Conservation (phyloP, 2,797 vertebrate species). For the Chelidonichthys spinosus region DNA sequence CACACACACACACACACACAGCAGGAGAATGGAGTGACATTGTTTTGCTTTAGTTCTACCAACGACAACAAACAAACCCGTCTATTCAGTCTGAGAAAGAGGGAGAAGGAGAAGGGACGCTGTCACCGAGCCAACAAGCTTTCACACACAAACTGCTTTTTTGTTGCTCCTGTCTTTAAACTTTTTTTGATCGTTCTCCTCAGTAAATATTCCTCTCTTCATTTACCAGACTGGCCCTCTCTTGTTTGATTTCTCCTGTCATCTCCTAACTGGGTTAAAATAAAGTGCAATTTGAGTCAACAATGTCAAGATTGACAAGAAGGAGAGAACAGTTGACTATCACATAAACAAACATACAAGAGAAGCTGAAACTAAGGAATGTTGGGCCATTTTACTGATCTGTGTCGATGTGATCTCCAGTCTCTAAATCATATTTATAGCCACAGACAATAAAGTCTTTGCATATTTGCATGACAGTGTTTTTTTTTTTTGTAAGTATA, state of each 20-base stretch:
- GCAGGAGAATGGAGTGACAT: slow-evolving; percentile 56
- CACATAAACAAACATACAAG: not conserved
- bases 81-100: slow-evolving; percentile 59
- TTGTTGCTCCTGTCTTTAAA: slow-evolving; percentile 58
- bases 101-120: slow-evolving; percentile 52
- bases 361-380: not conserved
- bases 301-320: not conserved
- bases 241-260: not conserved
- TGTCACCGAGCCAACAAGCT: slow-evolving; percentile 62
- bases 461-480: not conserved
- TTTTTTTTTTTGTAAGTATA: not conserved
- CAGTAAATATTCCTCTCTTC: slow-evolving; percentile 37
- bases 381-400: not conserved
- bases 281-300: slow-evolving; percentile 12
- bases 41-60: slow-evolving; percentile 70
- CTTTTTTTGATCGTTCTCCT: slow-evolving; percentile 57
- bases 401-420: not conserved
- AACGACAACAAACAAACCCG: slow-evolving; percentile 68
- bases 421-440: not conserved
- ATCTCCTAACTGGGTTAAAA: not conserved
- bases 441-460: slow-evolving; percentile 2
- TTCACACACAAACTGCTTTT: slow-evolving; percentile 60
- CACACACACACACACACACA: slow-evolving; percentile 24
- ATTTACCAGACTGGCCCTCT: slow-evolving; percentile 4
- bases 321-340: not conserved